Base-by-base conservation (phyloP, 2,113 vertebrate species). In the Menidia beryllina region DNA sequence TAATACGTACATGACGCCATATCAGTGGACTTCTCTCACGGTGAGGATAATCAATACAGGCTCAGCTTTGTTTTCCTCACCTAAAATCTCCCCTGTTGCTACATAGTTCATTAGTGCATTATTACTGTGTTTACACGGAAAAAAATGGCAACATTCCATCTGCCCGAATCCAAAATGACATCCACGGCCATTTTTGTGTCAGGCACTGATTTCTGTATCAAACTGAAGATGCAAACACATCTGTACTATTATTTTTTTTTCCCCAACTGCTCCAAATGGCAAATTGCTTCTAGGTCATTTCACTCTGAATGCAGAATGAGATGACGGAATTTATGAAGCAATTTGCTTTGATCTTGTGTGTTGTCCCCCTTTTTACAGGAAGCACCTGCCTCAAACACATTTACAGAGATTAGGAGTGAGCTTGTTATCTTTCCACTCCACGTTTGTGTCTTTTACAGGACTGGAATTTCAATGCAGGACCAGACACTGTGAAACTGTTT, bases 391-490 rank as follows among this genome's bases (percentile, higher is more conserved):
- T 77, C 73, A 75, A 79, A 88, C 75, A 76, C 83, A 84, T 84
- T 88, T 81, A 75, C 65, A 34, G 71, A 92, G 90, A 92, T 90
- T 90, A 89, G 81, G 69, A 81, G 52, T 21, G 69, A 73, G 77
- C 69, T 80, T 77, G 78, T 92, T 91, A 89, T 90, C 88, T 90
- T 82, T 71, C 66, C 78, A 72, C 74, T 66, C 83, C 85, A 83
- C 54, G 64, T 66, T 83, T 80, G 81, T 69, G 84, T 84, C 77
- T 71, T 87, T 71, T 68, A 81, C 85, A 77, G 79, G 81, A 77
- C 59, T 59, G 39, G 90, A 92, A 89, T 91, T 83, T 91, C 77
- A 91, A 91, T 91, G 83, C 79, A 75, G 80, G 74, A 68, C 75
- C 73, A 82, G 80, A 87, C 86, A 77, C 61, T 69, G 83, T 75